Conservation (phyloP, 2,888 invertebrate species). For the Philaethria dido region DNA sequence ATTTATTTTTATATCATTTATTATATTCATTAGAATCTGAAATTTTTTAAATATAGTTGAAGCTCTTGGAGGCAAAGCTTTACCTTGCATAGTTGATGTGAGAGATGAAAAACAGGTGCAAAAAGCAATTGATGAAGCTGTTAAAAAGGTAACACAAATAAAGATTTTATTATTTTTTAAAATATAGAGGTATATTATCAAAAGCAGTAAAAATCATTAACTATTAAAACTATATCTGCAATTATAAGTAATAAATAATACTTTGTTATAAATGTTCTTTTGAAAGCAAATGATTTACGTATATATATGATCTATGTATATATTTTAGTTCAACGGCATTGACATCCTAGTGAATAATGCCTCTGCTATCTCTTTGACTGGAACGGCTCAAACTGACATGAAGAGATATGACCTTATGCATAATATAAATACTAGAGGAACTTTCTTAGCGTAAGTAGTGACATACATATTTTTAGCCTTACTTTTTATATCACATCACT, state of each 20-base stretch:
- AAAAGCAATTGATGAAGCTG: conserved; percentile 88
- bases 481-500: too few species aligned
- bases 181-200: too few species aligned
- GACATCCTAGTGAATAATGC: conserved; percentile 98
- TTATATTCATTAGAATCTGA: not conserved
- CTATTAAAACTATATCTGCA: not conserved
- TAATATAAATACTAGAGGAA: conserved; percentile 96
- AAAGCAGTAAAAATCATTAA: not conserved
- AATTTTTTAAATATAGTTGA: conserved; percentile 86
- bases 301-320: not conserved
- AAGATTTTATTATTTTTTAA: too few species aligned
- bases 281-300: not conserved
- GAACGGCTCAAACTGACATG: conserved; percentile 94
- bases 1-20: not conserved
- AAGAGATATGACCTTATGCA: conserved; percentile 99
- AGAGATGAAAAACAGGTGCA: conserved; percentile 90
- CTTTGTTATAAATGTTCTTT: not conserved
- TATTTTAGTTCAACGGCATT: conserved; percentile 93
- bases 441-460: conserved; percentile 96
- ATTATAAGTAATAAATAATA: not conserved
- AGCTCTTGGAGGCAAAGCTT: conserved; percentile 91
- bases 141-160: conserved; percentile 83
- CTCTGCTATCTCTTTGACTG: conserved; percentile 94
- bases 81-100: conserved; percentile 95
- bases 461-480: too few species aligned